Conservation (phyloP, 2,113 vertebrate genomes). For the Melanerpes aurifrons region DNA sequence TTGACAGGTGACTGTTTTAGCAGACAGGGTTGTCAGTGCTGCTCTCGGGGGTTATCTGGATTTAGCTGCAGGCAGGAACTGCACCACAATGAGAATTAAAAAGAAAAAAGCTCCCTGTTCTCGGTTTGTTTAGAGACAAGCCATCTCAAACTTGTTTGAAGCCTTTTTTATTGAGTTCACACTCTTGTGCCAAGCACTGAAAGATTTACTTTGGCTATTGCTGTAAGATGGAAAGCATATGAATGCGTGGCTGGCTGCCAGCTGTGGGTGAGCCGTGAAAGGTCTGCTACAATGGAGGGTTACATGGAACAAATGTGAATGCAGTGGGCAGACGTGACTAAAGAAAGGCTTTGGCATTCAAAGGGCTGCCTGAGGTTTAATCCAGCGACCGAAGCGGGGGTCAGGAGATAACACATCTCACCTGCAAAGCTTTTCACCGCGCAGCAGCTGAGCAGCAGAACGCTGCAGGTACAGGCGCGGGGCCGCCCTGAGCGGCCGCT, state of each 20-base stretch:
- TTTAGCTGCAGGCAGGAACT: not conserved
- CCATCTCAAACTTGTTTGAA: constrained; percentile 57
- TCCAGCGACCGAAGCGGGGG: not conserved
- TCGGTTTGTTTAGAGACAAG: constrained; percentile 50
- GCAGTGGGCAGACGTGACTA: not conserved
- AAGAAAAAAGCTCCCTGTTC: constrained; percentile 10
- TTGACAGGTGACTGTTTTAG: not conserved
- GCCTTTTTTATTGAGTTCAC: constrained; percentile 56
- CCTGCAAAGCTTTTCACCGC: not conserved
- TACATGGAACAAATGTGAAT: not conserved
- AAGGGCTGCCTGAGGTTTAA: not conserved
- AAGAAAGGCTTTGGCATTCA: not conserved
- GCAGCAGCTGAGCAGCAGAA: not conserved
- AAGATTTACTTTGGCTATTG: constrained; percentile 63
- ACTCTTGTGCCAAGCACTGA: constrained; percentile 58
- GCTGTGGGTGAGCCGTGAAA: constrained; percentile 39
- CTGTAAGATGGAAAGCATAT: constrained; percentile 51
- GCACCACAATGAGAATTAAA: constrained; percentile 8
- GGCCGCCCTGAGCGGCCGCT: fast-evolving
- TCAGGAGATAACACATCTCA: not conserved
- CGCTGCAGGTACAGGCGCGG: not conserved
- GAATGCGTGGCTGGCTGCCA: constrained; percentile 57
- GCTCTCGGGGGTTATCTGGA: constrained; percentile 1
- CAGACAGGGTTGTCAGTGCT: not conserved
- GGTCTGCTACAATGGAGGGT: constrained; percentile 15